Evolutionary conservation across 2,888 invertebrate genomes (phyloP), one percentile per base, ranked within the genome.

Genomic region (Pocota personata): DNA sequence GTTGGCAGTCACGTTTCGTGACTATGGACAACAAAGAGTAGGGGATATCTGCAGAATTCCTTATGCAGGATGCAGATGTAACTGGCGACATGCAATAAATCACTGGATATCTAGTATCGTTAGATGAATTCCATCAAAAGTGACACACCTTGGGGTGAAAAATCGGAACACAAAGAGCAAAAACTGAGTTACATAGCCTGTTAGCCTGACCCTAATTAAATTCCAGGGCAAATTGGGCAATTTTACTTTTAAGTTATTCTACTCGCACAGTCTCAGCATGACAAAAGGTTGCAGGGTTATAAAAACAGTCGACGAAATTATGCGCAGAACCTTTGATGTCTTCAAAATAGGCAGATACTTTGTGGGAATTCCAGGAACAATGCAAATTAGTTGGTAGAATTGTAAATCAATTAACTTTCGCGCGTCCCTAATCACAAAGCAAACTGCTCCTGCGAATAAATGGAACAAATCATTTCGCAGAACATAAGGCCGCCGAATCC

Each of bases 331-430:
- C 78, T 78, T 83, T 84, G 84, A 79, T 69, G 73, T 75, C 58
- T 10, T 60, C 48, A 24, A n/a, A n/a, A 40, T 67, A 46, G 16
- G 10, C 8, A 35, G 24, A 5, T 14, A 16, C 19, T 37, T 16
- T 40, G 43, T 30, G 35, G 55, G 55, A 57, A 43, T 35, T 5
- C 57, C 27, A 12, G 24, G 46, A 79, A 69, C 57, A 82, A 86
- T 76, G 86, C 76, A 86, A 86, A 86, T 82, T 86, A 82, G 71
- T 64, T 67, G 46, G 40, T 72, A 14, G 82, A 86, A 86, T 82
- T 86, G 82, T 77, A 86, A 86, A 82, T 86, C 86, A 86, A 86
- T 86, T 86, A 86, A 86, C 86, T 86, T 86, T 67, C 58, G 82
- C 71, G 76, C 72, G 82, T 64, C 71, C 82, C 67, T 86, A 86